These are phyloP conservation scores for Lepilemur ruficaudatus DNA, from an alignment of 2,797 vertebrate species.

Conservation along the genomic window DNA sequence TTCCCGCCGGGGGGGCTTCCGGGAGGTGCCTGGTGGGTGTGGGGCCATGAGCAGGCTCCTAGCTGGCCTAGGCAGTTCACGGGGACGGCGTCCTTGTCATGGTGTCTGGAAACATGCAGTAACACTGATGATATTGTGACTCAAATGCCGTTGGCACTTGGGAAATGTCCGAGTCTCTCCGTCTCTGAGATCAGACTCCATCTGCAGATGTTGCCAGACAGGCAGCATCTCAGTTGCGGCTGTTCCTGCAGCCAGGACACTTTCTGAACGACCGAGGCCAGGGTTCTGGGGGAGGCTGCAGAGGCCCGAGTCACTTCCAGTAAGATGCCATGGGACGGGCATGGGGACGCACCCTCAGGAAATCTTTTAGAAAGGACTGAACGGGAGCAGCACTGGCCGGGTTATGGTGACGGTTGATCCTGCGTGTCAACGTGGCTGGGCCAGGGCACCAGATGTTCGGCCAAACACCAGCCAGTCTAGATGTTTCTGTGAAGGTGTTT, in stretches of 20 bases:
- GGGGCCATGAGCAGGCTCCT: fast-evolving
- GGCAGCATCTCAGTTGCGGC: fast-evolving
- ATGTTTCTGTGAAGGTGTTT: neutral
- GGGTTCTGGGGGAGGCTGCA: neutral
- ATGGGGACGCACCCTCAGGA: fast-evolving
- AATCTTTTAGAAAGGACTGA: neutral
- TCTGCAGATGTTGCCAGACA: fast-evolving
- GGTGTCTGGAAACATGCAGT: neutral
- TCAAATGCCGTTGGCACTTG: fast-evolving
- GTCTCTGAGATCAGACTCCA: neutral
- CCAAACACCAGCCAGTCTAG: neutral
- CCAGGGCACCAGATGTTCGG: neutral
- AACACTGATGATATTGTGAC: fast-evolving
- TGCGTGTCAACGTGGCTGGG: neutral
- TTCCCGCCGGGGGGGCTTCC: neutral
- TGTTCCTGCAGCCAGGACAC: too few species aligned
- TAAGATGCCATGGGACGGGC: fast-evolving
- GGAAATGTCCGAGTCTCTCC: fast-evolving
- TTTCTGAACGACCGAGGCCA: neutral
- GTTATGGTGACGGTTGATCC: neutral
- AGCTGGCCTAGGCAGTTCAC: neutral
- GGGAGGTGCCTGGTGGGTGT: fast-evolving
- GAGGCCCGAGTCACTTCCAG: fast-evolving
- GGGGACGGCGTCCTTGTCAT: fast-evolving
- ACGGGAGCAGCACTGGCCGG: fast-evolving